Evolutionary conservation across 2,888 invertebrate genomes (phyloP).

Genomic region (Hydraecia micacea): DNA sequence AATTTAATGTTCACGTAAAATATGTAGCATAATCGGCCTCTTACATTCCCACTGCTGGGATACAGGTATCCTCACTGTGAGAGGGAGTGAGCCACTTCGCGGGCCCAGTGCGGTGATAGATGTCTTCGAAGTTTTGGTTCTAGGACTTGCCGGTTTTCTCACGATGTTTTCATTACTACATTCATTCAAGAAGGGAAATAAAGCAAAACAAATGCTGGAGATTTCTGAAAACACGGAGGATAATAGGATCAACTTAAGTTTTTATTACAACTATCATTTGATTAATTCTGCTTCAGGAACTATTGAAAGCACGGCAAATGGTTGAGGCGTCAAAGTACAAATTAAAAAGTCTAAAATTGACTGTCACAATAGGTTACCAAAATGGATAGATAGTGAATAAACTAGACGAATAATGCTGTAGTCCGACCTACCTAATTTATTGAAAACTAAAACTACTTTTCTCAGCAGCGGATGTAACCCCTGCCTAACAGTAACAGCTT

Average conservation of each 20-base stretch:
- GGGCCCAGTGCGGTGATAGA: neutral
- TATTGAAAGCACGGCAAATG: neutral
- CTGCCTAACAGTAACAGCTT: conserved; percentile 17
- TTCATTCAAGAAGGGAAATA: neutral
- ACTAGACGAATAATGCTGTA: neutral
- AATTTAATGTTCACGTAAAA: neutral
- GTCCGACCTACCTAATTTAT: neutral
- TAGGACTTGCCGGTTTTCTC: neutral
- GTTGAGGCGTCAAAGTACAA: neutral
- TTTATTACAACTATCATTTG: neutral
- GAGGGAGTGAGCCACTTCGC: neutral
- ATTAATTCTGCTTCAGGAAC: neutral
- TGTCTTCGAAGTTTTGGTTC: neutral
- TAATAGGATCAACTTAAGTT: neutral
- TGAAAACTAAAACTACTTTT: neutral
- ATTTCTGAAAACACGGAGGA: neutral
- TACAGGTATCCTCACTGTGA: too few relatives aligned
- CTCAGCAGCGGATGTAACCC: neutral
- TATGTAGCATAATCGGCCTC: neutral
- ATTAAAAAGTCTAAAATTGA: neutral
- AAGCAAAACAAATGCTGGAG: neutral
- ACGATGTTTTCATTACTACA: neutral
- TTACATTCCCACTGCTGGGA: neutral
- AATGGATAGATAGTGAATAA: neutral
- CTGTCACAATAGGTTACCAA: neutral